Evolutionary conservation across 2,797 vertebrate species (phyloP), one percentile per base, ranked within the genome.

Genomic region (Xenopus petersii): DNA sequence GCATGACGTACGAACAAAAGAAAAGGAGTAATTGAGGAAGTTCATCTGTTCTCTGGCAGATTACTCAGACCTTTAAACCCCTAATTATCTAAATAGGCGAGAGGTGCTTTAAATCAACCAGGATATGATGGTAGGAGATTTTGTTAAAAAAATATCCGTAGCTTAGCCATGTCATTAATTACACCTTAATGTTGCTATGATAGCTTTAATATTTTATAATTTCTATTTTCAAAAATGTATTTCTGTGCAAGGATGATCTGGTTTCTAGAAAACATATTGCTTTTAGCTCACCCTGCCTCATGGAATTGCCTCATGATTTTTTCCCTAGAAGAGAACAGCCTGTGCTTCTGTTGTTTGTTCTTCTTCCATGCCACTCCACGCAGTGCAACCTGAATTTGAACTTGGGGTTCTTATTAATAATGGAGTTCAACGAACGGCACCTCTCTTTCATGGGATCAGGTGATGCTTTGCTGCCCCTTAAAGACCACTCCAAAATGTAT

Each of bases 1-100:
- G 5, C n/a, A 73, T 69, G 66, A 73, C 75, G 71, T 69, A 59
- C 64, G 36, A 63, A 26, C 66, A 69, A 58, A 64, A 64, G 60
- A 69, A 60, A 60, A 73, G 16, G 47, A 17, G 58, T 73, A 70
- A 69, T 73, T 73, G 65, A 63, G 24, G n/a, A 30, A 69, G 42
- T 65, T 47, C 49, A 60, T 64, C 26, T 12, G n/a, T 36, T 69
- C 24, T 47, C 65, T 68, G 49, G 48, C 54, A 42, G 47, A 17
- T n/a, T 67, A 63, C 60, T 64, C n/a, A 42, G 36, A 42, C 36
- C 36, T 42, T 42, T 42, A 21, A 70, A 62, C 33, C 70, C 10
- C 71, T 69, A 78, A 73, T 73, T 36, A 42, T 58, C 4, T 56
- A 61, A 73, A 68, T 64, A 26, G 56, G 61, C 58, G 60, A 64